Conservation (phyloP, 2,797 vertebrate genomes). For the Delichon dasypus region DNA sequence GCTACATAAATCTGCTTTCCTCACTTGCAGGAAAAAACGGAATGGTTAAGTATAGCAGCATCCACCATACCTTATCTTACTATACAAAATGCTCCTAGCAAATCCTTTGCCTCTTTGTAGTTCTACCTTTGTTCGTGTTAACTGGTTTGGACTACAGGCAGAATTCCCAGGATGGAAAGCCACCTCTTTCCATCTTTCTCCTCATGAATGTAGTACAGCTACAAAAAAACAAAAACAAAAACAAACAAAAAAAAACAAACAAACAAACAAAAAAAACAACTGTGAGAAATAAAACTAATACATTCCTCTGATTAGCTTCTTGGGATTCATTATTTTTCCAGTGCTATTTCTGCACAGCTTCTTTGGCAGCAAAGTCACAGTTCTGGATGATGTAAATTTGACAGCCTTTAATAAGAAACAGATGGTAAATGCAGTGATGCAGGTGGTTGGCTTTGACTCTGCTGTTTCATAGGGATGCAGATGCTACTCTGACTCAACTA, state of each 20-base stretch:
- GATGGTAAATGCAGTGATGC: not conserved
- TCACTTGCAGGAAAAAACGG: not conserved
- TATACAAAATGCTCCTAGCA: not conserved
- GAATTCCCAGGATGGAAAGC: not conserved
- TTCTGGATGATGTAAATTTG: conserved; percentile 1
- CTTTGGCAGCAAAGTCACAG: not conserved
- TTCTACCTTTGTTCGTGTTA: not conserved
- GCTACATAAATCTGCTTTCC: not conserved
- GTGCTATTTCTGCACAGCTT: not conserved
- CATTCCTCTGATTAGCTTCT: not conserved
- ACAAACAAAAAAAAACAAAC: too few species aligned
- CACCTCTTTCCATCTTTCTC: not conserved
- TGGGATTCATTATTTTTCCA: conserved; percentile 18
- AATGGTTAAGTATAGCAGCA: not conserved
- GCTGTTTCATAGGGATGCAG: not conserved
- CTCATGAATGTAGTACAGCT: not conserved
- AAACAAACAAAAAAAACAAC: too few species aligned
- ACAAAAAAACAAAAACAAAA: not conserved
- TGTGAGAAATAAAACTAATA: conserved; percentile 1
- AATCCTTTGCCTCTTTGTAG: not conserved
- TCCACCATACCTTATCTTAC: not conserved
- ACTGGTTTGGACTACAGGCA: not conserved
- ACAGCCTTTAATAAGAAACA: conserved; percentile 44
- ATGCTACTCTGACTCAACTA: not conserved
- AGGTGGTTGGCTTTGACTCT: conserved; percentile 17